A percentile compares a stretch with the other conserved stretches of the same genome.
These are phyloP conservation scores for Synergus laeviventris DNA, from an alignment of 2,888 invertebrate species.

Conservation along the genomic window DNA sequence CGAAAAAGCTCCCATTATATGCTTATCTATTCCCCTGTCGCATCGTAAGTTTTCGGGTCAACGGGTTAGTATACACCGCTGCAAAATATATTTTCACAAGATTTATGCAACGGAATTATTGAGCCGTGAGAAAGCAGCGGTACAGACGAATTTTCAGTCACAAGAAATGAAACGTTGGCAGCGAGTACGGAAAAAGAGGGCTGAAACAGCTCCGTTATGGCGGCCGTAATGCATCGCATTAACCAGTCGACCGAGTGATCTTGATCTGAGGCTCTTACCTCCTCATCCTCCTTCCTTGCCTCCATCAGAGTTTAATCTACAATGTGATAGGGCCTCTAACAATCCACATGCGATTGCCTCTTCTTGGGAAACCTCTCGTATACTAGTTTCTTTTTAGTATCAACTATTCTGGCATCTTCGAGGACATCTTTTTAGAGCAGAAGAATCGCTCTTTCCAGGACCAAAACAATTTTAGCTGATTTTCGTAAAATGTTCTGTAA, in stretches of 20 bases:
- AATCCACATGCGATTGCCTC: slow-evolving; percentile 19
- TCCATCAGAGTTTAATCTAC: slow-evolving; percentile 27
- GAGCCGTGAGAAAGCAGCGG: slow-evolving; percentile 19
- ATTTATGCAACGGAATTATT: slow-evolving; percentile 19
- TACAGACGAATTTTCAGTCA: slow-evolving; percentile 10
- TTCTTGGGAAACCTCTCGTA: not conserved
- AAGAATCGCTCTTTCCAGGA: not conserved
- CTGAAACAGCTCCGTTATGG: slow-evolving; percentile 59
- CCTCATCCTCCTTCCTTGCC: slow-evolving; percentile 1
- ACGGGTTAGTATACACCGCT: not conserved
- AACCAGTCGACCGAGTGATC: slow-evolving; percentile 74
- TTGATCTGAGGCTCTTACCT: slow-evolving; percentile 67
- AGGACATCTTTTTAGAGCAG: not conserved
- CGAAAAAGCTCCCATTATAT: slow-evolving; percentile 11
- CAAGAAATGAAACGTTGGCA: not conserved
- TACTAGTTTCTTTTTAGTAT: not conserved
- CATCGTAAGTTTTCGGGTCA: slow-evolving; percentile 21
- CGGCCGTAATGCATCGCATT: slow-evolving; percentile 70
- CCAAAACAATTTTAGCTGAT: not conserved
- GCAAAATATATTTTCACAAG: not conserved
- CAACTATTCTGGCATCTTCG: too few species aligned
- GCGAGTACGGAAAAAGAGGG: not conserved
- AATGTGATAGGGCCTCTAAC: slow-evolving; percentile 6
- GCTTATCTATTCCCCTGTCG: slow-evolving; percentile 12
- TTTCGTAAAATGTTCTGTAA: not conserved